Base-by-base conservation (phyloP, 1,140 invertebrate species). In the Cotesia glomerata region DNA sequence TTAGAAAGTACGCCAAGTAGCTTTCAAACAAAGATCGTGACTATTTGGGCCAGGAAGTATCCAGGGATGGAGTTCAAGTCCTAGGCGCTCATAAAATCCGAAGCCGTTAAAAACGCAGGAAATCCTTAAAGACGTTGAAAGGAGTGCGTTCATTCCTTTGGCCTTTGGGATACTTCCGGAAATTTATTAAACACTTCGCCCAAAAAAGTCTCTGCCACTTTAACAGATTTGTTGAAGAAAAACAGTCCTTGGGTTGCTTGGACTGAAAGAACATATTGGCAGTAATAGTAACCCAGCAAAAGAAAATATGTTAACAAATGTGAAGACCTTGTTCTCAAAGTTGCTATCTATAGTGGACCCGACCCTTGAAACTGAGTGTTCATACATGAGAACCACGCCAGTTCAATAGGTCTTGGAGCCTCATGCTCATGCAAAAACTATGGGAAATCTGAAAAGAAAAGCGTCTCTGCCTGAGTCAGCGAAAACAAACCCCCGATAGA, bases 81-180 rank as follows among this genome's bases (percentile, higher is more conserved):
- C 84, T 82, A 45, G 58, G 56, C n/a, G n/a, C 14, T n/a, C 45
- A 71, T 9, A 86, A 86, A 65, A 75, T 82, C n/a, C 5, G 49
- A 78, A 71, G 84, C 84, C 7, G 71, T 86, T 5, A 76, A 72
- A 61, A 69, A 76, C 14, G 74, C 82, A 59, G n/a, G 80, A 81
- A 13, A 56, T 73, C 26, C 84, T 84, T 5, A 64, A 63, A n/a
- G 80, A 76, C 49, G 73, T n/a, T 80, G 3, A 81, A 78, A 62
- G 35, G 78, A 67, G 69, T 85, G 1, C 74, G 84, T 67, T 62
- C 64, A 39, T 85, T 83, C 71, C 45, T 85, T 5, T 80, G 81
- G 3, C 65, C 82, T 52, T 74, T 77, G 4, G 75, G 74, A 36
- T 84, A 82, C 76, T 83, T 84, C 72, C 59, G 80, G n/a, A 81